Evolutionary conservation across 2,888 invertebrate species (phyloP), one percentile per base, ranked within the genome.

Genomic region (Pseudococcus viburni): DNA sequence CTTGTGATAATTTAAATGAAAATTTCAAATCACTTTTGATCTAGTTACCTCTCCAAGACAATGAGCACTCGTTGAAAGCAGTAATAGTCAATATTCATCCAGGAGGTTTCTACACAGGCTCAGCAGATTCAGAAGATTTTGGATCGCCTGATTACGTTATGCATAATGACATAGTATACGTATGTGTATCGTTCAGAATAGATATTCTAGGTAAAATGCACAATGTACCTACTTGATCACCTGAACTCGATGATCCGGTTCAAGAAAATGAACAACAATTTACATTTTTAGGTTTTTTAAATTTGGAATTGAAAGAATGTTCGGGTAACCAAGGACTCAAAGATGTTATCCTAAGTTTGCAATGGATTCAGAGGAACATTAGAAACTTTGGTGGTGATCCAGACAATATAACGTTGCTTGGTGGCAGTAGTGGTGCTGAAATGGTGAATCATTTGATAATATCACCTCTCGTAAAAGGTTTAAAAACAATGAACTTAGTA

Each of bases 61-160:
- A 42, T 42, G 42, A 42, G 0, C 42, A 51, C 0, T 15, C 51
- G 6, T 73, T 59, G 42, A 86, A 86, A 42, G 48, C 86, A 15
- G 86, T 86, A 51, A 73, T 86, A 0, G 77, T 86, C 2, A n/a
- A 33, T 15, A 86, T 86, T 33, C 86, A 86, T 48, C 68, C 68
- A 17, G 86, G 86, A n/a, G n/a, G n/a, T 17, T n/a, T n/a, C n/a
- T 6, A n/a, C 8, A 33, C 12, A 6, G 85, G 85, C 17, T 59
- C 85, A 6, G 33, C 59, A 17, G 26, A 22, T 33, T 64, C 85
- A 8, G n/a, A 11, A 26, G 7, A 33, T 33, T 64, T 26, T 33
- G 85, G 85, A 15, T n/a, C 59, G 4, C 85, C 85, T 4, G 64
- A 85, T 33, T 64, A 17, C n/a, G 17, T 85, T 3, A 55, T 85